These are phyloP conservation scores for Drosophila parabipectinata DNA, from an alignment of 1,140 invertebrate species.

Conservation along the genomic window DNA sequence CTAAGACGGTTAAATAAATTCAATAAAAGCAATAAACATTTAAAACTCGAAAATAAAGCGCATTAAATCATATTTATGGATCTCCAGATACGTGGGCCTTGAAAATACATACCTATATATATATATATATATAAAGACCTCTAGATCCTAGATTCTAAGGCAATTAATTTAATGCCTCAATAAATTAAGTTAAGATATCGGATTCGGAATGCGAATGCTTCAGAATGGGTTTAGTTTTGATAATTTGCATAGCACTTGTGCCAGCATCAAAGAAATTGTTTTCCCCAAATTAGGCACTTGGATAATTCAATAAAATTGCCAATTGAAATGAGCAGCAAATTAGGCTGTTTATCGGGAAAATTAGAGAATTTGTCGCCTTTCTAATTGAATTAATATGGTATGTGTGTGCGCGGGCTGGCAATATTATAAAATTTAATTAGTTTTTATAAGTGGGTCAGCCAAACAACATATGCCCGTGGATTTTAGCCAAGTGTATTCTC, in stretches of 20 bases:
- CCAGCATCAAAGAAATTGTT: constrained; percentile 1
- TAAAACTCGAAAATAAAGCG: neutral
- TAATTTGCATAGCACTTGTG: neutral
- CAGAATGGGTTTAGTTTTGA: neutral
- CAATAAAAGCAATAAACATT: constrained; percentile 30
- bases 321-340: constrained; percentile 17
- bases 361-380: constrained; percentile 13
- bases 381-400: constrained; percentile 29
- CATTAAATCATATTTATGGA: constrained; percentile 1
- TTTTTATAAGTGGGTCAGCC: constrained; percentile 35
- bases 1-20: constrained; percentile 34
- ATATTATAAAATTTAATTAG: constrained; percentile 19
- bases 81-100: neutral
- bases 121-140: neutral
- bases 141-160: neutral
- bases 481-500: constrained; percentile 10
- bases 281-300: neutral
- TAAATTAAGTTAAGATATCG: neutral
- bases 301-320: constrained; percentile 4
- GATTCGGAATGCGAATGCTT: neutral
- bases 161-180: neutral
- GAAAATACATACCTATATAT: neutral
- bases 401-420: neutral
- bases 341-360: constrained; percentile 38
- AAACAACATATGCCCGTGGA: neutral